phyloP scores from a whole-genome alignment of 2,888 invertebrate species.

The Podotricha telesiphe region DNA sequence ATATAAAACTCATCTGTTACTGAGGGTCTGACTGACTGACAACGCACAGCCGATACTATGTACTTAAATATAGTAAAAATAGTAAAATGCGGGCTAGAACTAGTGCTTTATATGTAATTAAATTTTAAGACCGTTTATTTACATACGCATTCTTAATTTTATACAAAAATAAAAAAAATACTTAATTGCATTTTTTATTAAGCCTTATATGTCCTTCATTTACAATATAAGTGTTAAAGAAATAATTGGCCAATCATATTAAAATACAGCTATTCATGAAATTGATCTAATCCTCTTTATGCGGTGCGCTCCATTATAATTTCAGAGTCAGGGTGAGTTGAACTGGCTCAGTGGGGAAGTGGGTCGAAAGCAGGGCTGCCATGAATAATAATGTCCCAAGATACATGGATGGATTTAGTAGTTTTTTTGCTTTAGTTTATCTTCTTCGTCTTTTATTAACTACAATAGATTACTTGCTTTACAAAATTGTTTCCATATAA shows the following conservation, averaged over 20 bases:
- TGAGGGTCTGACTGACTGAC: too few species aligned
- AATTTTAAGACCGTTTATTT: too few species aligned
- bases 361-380: conserved; percentile 46
- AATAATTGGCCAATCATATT: conserved; percentile 24
- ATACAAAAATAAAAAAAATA: too few species aligned
- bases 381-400: conserved; percentile 23
- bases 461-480: background rate
- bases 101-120: too few species aligned
- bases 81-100: too few species aligned
- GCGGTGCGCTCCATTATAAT: conserved; percentile 49
- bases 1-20: too few species aligned
- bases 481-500: background rate
- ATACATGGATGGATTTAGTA: background rate
- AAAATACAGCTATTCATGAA: conserved; percentile 41
- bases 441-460: background rate
- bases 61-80: too few species aligned
- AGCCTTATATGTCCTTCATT: background rate
- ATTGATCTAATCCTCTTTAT: conserved; percentile 48
- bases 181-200: background rate
- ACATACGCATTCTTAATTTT: too few species aligned
- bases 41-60: too few species aligned
- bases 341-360: conserved; percentile 46
- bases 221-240: conserved; percentile 11
- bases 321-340: conserved; percentile 51
- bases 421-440: background rate